A percentile compares a stretch with the other conserved stretches of the same genome.
These are phyloP conservation scores for Colinus virginianus DNA, from an alignment of 2,113 vertebrate species.

Conservation along the genomic window DNA sequence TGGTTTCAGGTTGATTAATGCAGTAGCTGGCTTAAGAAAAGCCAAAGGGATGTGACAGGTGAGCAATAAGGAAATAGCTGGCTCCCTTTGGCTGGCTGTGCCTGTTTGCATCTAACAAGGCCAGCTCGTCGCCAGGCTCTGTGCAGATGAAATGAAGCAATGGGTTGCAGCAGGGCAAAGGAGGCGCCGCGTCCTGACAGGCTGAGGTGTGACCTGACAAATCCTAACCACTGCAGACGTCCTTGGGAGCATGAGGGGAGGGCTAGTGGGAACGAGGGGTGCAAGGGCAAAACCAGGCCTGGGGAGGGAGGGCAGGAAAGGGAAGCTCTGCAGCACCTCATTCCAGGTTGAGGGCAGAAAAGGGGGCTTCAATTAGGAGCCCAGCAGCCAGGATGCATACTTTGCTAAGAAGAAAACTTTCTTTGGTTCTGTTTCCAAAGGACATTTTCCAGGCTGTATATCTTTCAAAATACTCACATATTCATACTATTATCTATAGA, in stretches of 20 bases:
- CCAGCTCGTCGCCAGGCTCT: slow-evolving; percentile 59
- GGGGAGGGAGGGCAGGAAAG: not conserved
- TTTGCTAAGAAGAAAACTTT: not conserved
- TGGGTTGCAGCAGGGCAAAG: slow-evolving; percentile 77
- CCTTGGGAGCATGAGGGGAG: slow-evolving; percentile 45
- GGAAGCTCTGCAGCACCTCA: slow-evolving; percentile 30
- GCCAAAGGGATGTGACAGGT: slow-evolving; percentile 57
- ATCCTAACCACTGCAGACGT: slow-evolving; percentile 84
- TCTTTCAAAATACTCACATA: not conserved
- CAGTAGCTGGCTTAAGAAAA: not conserved
- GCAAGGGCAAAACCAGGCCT: not conserved
- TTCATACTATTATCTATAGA: not conserved
- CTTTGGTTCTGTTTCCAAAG: not conserved
- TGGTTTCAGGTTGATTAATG: not conserved
- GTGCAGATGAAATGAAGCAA: slow-evolving; percentile 80
- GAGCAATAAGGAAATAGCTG: slow-evolving; percentile 12
- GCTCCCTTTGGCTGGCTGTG: slow-evolving; percentile 9
- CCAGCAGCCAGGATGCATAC: not conserved
- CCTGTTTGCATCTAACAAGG: slow-evolving; percentile 53
- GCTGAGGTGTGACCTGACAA: slow-evolving; percentile 83
- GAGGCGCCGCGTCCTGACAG: slow-evolving; percentile 82
- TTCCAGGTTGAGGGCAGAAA: slow-evolving; percentile 27
- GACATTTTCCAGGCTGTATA: not conserved
- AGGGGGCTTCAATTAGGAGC: slow-evolving; percentile 5
- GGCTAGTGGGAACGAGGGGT: fast-evolving